Evolutionary conservation across 1,140 invertebrate species (phyloP).

Genomic region (Tetraneura akinire): DNA sequence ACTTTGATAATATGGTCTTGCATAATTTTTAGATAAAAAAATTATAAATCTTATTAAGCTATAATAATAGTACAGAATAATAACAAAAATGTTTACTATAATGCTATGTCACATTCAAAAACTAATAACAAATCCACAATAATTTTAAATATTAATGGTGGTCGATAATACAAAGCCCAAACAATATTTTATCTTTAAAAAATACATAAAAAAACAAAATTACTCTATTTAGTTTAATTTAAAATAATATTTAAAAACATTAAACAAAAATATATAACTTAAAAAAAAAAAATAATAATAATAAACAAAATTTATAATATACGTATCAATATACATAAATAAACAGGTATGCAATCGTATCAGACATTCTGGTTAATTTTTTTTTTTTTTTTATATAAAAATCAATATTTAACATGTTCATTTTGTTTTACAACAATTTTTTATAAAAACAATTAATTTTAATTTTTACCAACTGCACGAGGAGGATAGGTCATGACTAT

Average conservation of each 20-base stretch:
- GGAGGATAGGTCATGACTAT: too few species aligned
- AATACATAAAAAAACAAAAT: not conserved
- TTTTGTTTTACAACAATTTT: too few species aligned
- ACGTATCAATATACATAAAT: constrained; percentile 13
- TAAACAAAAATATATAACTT: constrained; percentile 49
- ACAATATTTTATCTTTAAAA: not conserved
- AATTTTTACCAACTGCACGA: too few species aligned
- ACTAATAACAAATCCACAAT: constrained; percentile 10
- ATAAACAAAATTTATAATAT: constrained; percentile 3
- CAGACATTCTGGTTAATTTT: too few species aligned
- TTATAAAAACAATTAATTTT: too few species aligned
- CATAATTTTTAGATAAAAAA: not conserved
- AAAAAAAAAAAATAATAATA: constrained; percentile 37
- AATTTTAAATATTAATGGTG: not conserved
- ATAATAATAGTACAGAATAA: constrained; percentile 4
- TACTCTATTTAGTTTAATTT: constrained; percentile 36
- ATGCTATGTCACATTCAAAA: constrained; percentile 4
- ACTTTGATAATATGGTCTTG: not conserved
- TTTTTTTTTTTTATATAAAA: too few species aligned
- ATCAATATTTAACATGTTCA: too few species aligned
- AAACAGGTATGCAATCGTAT: too few species aligned
- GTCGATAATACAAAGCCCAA: constrained; percentile 3
- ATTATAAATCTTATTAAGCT: not conserved
- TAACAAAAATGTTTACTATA: not conserved
- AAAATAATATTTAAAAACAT: constrained; percentile 37